phyloP scores from a whole-genome alignment of 2,797 vertebrate species.

The Enteromius trimaculatus region DNA sequence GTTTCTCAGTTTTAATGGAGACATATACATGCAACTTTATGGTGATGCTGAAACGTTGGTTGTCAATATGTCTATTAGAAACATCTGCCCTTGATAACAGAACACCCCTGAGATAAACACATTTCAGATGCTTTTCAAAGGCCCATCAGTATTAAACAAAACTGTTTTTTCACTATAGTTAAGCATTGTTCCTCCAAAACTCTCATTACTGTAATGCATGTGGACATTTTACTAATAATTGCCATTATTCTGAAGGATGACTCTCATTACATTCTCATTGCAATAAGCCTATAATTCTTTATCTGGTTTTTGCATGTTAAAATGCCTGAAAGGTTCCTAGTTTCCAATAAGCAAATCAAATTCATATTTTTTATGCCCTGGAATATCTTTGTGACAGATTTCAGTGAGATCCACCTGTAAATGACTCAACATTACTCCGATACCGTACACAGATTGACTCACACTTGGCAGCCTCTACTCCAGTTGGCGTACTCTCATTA shows the following conservation, averaged over 20 bases:
- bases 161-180: background rate
- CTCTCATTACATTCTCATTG: background rate
- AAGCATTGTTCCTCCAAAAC: background rate
- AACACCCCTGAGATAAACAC: background rate
- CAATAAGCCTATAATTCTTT: background rate
- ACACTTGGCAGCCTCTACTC: slow-evolving; percentile 40
- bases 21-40: background rate
- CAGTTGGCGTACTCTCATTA: slow-evolving; percentile 41
- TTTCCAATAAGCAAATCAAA: background rate
- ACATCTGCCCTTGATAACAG: slow-evolving; percentile 8
- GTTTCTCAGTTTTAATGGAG: slow-evolving; percentile 22
- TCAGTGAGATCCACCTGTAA: background rate
- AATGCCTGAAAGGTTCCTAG: background rate
- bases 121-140: slow-evolving; percentile 12
- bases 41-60: slow-evolving; percentile 13
- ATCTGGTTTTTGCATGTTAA: background rate
- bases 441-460: slow-evolving; percentile 2
- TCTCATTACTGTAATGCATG: background rate
- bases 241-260: background rate
- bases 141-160: background rate
- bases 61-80: slow-evolving; percentile 28
- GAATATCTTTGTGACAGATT: background rate
- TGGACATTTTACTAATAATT: background rate
- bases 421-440: slow-evolving; percentile 22
- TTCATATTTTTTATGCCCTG: background rate